A percentile compares a stretch with the other conserved stretches of the same genome.
Evolutionary conservation across 2,888 invertebrate species (phyloP).

Genomic region (Morpho helenor): DNA sequence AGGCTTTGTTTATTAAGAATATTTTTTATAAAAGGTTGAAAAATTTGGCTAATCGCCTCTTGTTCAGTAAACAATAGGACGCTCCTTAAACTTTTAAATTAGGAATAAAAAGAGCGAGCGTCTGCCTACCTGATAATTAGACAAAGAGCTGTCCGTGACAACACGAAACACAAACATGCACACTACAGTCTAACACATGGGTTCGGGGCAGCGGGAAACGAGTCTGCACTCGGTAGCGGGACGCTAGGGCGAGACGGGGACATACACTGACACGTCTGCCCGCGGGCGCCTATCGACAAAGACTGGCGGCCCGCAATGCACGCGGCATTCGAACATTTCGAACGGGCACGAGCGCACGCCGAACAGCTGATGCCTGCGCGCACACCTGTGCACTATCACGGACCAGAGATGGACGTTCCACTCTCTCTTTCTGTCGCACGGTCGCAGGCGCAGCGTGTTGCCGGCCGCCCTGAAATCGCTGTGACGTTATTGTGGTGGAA

Average conservation of each 20-base stretch:
- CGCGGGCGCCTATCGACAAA: constrained; percentile 58
- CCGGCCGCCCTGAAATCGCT: constrained; percentile 39
- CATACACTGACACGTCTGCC: constrained; percentile 44
- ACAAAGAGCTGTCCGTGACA: constrained; percentile 70
- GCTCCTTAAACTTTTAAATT: constrained; percentile 8
- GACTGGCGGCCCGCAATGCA: constrained; percentile 33
- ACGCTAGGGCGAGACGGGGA: constrained; percentile 33
- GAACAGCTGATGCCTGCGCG: constrained; percentile 67
- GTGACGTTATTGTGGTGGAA: constrained; percentile 44
- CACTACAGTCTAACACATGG: constrained; percentile 46
- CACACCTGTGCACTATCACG: constrained; percentile 61
- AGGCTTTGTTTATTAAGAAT: constrained; percentile 26
- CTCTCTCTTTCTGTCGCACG: constrained; percentile 66
- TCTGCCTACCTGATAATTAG: constrained; percentile 74
- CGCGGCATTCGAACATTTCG: constrained; percentile 37
- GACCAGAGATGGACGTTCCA: constrained; percentile 8
- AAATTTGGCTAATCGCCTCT: constrained; percentile 12
- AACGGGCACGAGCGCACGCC: constrained; percentile 51
- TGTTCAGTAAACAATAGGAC: constrained; percentile 1
- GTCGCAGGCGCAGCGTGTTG: constrained; percentile 46
- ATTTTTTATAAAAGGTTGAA: constrained; percentile 42
- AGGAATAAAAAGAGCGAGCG: constrained; percentile 45
- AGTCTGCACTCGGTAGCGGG: constrained; percentile 31
- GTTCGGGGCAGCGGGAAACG: constrained; percentile 41
- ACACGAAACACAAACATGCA: constrained; percentile 62